These are phyloP conservation scores for Monomorium pharaonis DNA, from an alignment of 1,140 invertebrate species.

Conservation along the genomic window DNA sequence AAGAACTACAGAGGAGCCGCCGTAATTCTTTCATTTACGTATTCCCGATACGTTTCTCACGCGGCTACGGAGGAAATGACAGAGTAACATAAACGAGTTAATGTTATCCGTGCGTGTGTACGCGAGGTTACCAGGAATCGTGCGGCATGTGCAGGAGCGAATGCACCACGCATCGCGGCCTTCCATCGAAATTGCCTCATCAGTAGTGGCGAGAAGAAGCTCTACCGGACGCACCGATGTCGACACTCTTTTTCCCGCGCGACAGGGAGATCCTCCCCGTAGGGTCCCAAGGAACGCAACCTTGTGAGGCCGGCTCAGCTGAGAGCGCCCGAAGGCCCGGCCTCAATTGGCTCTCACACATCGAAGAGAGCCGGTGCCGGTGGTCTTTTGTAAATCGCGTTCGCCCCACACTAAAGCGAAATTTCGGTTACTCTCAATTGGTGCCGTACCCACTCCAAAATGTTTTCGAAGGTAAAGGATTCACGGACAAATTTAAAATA, in stretches of 20 bases:
- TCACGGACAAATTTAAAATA: conserved; percentile 34
- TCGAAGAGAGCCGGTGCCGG: neutral
- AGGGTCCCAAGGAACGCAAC: neutral
- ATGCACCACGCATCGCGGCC: neutral
- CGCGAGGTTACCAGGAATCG: conserved; percentile 19
- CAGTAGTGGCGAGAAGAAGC: neutral
- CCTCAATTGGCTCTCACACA: conserved; percentile 41
- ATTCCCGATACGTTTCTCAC: neutral
- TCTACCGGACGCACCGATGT: neutral
- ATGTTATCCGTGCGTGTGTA: conserved; percentile 3
- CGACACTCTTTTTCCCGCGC: conserved; percentile 10
- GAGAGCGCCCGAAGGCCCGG: conserved; percentile 29
- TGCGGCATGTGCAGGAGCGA: neutral
- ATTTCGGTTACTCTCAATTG: conserved; percentile 28
- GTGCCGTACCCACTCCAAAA: conserved; percentile 2
- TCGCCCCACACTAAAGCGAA: neutral
- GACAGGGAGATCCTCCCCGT: neutral
- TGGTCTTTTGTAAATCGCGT: conserved; percentile 14
- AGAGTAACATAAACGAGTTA: conserved; percentile 8
- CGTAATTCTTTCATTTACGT: neutral
- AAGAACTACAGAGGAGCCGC: neutral
- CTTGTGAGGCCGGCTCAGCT: conserved; percentile 29
- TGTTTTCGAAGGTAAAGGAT: conserved; percentile 34
- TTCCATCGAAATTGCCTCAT: conserved; percentile 1
- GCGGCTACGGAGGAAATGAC: neutral